Conservation (phyloP, 2,797 vertebrate genomes). For the Pampus argenteus region DNA sequence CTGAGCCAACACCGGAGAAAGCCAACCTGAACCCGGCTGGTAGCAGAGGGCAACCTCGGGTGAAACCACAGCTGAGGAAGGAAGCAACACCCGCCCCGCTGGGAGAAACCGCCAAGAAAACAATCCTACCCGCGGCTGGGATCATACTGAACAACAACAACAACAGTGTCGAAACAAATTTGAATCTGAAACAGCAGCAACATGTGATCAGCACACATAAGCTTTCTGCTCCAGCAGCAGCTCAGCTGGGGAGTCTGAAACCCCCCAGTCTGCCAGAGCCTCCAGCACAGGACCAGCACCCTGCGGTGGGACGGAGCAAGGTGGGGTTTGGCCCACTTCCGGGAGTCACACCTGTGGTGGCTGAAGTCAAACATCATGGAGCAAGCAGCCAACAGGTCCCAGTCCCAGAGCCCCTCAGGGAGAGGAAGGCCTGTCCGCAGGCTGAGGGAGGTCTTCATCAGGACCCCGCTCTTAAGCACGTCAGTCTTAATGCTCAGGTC, state of each 20-base stretch:
- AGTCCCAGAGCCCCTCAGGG: slow-evolving; percentile 1
- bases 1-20: slow-evolving; percentile 22
- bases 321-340: neutral
- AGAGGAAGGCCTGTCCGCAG: neutral
- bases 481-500: neutral
- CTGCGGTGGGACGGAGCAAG: slow-evolving; percentile 14
- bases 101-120: slow-evolving; percentile 3
- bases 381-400: neutral
- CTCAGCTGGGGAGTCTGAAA: neutral
- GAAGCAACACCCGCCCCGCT: slow-evolving; percentile 19
- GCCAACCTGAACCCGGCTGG: slow-evolving; percentile 6
- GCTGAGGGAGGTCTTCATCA: neutral
- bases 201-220: slow-evolving; percentile 5
- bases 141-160: slow-evolving; percentile 65
- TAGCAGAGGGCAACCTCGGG: slow-evolving; percentile 8
- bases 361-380: neutral
- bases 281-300: neutral
- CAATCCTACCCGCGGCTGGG: slow-evolving; percentile 70
- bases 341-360: slow-evolving; percentile 8
- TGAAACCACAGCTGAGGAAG: slow-evolving; percentile 1
- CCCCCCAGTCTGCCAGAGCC: slow-evolving; percentile 1
- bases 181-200: slow-evolving; percentile 26
- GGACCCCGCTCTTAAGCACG: neutral
- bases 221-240: neutral
- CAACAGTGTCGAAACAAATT: slow-evolving; percentile 15